phyloP scores from a whole-genome alignment of 2,888 invertebrate genomes.

The Diachrysia chrysitis region DNA sequence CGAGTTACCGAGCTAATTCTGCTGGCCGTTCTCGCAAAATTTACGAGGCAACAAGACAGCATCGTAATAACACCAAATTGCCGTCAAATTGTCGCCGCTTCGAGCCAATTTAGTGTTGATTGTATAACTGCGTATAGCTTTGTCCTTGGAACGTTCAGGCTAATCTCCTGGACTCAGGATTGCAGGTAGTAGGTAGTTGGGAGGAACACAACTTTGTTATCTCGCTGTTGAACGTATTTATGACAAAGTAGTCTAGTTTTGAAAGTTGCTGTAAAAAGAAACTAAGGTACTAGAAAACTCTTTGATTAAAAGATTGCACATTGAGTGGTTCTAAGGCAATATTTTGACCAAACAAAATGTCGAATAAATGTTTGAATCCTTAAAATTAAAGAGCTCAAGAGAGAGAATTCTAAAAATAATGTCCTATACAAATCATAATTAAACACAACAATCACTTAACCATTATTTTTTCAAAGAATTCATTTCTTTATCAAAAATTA shows the following conservation, averaged over 20 bases:
- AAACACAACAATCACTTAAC: too few relatives aligned
- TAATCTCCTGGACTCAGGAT: slow-evolving; percentile 6
- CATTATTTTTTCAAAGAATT: too few relatives aligned
- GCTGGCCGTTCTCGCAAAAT: slow-evolving; percentile 36
- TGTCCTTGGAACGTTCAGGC: slow-evolving; percentile 23
- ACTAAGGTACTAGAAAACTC: background rate
- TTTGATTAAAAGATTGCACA: too few relatives aligned
- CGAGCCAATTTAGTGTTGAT: slow-evolving; percentile 61
- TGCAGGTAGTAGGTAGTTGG: background rate
- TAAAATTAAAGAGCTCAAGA: too few relatives aligned
- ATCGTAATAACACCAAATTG: slow-evolving; percentile 72
- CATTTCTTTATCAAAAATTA: too few relatives aligned
- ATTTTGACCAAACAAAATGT: too few relatives aligned
- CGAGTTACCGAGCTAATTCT: background rate
- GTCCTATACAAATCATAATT: too few relatives aligned
- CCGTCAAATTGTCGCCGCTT: slow-evolving; percentile 68
- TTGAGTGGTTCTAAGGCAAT: too few relatives aligned
- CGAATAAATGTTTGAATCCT: too few relatives aligned
- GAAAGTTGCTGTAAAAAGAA: background rate
- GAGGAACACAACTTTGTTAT: background rate
- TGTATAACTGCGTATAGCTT: slow-evolving; percentile 34
- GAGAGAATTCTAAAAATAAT: too few relatives aligned
- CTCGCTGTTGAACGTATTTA: background rate
- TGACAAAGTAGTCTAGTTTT: background rate
- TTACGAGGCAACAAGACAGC: slow-evolving; percentile 66